Evolutionary conservation across 2,888 invertebrate genomes (phyloP).

Genomic region (Mimas tiliae): DNA sequence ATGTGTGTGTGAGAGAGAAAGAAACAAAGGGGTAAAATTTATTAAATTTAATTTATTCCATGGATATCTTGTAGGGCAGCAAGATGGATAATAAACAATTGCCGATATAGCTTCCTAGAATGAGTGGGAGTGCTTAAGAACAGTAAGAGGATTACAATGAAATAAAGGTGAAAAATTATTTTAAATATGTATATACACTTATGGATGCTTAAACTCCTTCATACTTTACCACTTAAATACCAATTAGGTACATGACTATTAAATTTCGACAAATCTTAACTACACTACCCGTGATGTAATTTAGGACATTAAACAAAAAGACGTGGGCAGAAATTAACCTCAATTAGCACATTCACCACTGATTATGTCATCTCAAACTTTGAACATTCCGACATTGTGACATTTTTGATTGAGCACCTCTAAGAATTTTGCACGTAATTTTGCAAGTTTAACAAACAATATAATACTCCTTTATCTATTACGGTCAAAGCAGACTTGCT

Average conservation of each 20-base stretch:
- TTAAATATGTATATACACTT: not conserved
- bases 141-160: too few species aligned
- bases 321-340: constrained; percentile 18
- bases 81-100: too few species aligned
- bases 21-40: too few species aligned
- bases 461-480: constrained; percentile 5
- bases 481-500: too few species aligned
- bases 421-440: not conserved
- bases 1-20: too few species aligned
- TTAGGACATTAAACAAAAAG: constrained; percentile 14
- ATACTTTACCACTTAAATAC: not conserved
- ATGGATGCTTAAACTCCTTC: not conserved
- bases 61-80: too few species aligned
- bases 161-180: too few species aligned
- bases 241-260: not conserved
- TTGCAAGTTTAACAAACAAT: not conserved
- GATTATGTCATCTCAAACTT: constrained; percentile 8
- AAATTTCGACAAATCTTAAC: not conserved
- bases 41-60: too few species aligned
- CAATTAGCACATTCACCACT: constrained; percentile 9
- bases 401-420: constrained; percentile 1
- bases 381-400: not conserved
- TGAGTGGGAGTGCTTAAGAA: too few species aligned
- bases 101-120: too few species aligned
- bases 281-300: not conserved